phyloP scores from a whole-genome alignment of 2,113 vertebrate species.

The Hippolais icterina region DNA sequence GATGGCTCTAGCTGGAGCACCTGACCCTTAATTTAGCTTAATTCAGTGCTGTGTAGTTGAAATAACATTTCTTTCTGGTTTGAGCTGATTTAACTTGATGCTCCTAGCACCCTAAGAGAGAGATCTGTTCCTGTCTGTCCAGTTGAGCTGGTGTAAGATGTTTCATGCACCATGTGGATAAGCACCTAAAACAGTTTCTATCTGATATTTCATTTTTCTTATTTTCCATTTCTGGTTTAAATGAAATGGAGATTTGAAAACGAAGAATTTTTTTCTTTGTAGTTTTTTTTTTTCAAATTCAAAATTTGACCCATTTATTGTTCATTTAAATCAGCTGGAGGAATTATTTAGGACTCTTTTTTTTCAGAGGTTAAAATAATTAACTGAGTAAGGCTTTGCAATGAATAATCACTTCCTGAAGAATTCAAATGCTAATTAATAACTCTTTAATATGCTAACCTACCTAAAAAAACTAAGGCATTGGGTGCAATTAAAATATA shows the following conservation, averaged over 20 bases:
- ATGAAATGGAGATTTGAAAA: neutral
- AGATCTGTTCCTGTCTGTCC: neutral
- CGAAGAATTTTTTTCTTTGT: rapidly evolving
- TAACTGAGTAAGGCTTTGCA: neutral
- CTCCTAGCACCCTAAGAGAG: neutral
- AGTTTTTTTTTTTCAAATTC: neutral
- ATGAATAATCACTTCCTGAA: neutral
- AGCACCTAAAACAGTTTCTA: neutral
- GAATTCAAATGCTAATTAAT: neutral
- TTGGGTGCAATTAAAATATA: neutral
- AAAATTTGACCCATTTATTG: neutral
- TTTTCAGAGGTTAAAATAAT: neutral
- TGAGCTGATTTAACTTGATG: neutral
- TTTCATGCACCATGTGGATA: neutral
- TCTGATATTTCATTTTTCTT: neutral
- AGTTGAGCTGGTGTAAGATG: neutral
- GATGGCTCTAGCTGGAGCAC: neutral
- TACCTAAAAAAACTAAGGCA: neutral
- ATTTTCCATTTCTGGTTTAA: neutral
- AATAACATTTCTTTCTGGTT: neutral
- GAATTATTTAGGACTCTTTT: neutral
- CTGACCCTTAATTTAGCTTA: neutral
- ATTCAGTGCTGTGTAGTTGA: neutral
- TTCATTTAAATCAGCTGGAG: neutral
- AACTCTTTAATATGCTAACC: neutral